Evolutionary conservation across 35 echinoderm and acorn worm species (phyloP).

Genomic region (Hemicentrotus pulcherrimus): DNA sequence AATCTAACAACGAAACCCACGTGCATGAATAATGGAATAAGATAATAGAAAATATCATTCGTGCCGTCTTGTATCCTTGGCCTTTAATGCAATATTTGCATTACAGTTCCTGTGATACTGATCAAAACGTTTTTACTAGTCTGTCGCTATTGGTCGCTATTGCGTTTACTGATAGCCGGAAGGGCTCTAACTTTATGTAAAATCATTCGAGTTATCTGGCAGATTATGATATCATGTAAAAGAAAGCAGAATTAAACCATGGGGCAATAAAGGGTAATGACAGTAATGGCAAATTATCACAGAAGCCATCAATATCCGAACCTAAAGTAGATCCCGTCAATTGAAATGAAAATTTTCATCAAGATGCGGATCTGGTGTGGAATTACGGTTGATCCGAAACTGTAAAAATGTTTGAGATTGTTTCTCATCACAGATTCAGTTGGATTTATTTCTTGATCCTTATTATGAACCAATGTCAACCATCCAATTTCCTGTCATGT

Average conservation of each 20-base stretch:
- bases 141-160: neutral
- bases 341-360: neutral
- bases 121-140: neutral
- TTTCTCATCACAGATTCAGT: neutral
- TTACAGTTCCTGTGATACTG: neutral
- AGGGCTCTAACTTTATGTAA: neutral
- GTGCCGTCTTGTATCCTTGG: neutral
- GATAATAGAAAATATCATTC: neutral
- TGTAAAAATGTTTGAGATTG: neutral
- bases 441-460: neutral
- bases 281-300: neutral
- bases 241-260: neutral
- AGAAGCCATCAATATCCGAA: neutral
- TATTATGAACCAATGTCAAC: neutral
- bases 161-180: neutral
- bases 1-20: neutral
- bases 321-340: neutral
- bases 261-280: neutral
- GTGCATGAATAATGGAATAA: neutral
- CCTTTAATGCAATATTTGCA: slow-evolving; percentile 13
- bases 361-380: neutral
- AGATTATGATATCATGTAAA: neutral
- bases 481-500: neutral
- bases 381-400: neutral
- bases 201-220: neutral